These are phyloP conservation scores for Eupeodes latifasciatus DNA, from an alignment of 2,888 invertebrate species.

Conservation along the genomic window DNA sequence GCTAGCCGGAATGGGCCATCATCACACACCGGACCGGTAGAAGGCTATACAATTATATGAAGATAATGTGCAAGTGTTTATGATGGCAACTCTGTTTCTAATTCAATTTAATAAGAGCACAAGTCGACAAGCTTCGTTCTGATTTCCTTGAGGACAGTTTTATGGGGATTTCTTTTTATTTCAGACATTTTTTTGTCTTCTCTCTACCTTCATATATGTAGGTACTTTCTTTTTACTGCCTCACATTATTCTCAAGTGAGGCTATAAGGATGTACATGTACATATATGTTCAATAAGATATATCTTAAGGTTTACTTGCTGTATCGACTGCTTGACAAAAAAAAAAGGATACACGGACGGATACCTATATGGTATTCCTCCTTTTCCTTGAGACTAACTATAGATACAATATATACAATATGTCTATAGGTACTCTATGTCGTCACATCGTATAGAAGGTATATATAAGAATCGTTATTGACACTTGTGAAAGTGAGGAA, in stretches of 20 bases:
- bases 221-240: slow-evolving; percentile 40
- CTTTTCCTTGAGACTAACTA: not conserved
- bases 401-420: not conserved
- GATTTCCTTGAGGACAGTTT: slow-evolving; percentile 39
- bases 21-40: slow-evolving; percentile 29
- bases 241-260: slow-evolving; percentile 56
- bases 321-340: slow-evolving; percentile 25
- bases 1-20: not conserved
- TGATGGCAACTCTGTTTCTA: slow-evolving; percentile 48
- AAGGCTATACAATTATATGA: slow-evolving; percentile 69
- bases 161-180: slow-evolving; percentile 21
- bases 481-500: slow-evolving; percentile 71
- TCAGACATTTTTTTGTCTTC: slow-evolving; percentile 16
- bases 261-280: slow-evolving; percentile 27
- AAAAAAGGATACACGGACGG: slow-evolving; percentile 18
- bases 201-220: not conserved
- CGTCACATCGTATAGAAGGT: too few relatives aligned
- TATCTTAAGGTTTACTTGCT: slow-evolving; percentile 48
- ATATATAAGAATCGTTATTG: slow-evolving; percentile 50
- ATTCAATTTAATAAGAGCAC: slow-evolving; percentile 71
- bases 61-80: slow-evolving; percentile 57
- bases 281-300: not conserved
- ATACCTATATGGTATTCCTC: not conserved
- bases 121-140: slow-evolving; percentile 47
- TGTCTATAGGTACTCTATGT: too few relatives aligned